Conservation (phyloP, 2,888 invertebrate species). For the Linnaemya tessellans region DNA sequence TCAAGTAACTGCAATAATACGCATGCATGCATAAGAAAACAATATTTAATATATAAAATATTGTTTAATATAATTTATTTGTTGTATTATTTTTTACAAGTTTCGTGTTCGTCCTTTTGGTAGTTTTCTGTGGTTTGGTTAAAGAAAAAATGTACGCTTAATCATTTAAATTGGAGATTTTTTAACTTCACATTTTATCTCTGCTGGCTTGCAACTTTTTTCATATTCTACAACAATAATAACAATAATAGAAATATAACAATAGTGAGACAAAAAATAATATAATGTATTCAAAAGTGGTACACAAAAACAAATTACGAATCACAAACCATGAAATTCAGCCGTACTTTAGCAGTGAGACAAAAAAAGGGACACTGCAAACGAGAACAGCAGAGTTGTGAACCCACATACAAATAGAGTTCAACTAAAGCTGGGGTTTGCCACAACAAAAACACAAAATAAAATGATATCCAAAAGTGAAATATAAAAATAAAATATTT, state of each 20-base stretch:
- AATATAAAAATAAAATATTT: not conserved
- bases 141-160: conserved; percentile 32
- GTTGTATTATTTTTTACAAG: not conserved
- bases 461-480: not conserved
- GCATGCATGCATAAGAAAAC: not conserved
- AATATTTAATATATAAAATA: not conserved
- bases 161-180: conserved; percentile 55
- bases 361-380: not conserved
- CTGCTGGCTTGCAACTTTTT: not conserved
- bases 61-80: not conserved
- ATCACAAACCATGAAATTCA: conserved; percentile 61
- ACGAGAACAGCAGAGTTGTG: conserved; percentile 33
- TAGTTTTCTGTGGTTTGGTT: not conserved
- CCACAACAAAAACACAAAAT: not conserved
- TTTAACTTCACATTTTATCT: conserved; percentile 36
- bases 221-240: conserved; percentile 13
- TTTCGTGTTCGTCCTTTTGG: not conserved
- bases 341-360: not conserved
- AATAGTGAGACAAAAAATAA: conserved; percentile 15
- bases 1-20: not conserved
- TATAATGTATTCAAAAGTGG: conserved; percentile 24
- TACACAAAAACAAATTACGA: conserved; percentile 58
- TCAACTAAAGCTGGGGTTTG: not conserved
- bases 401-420: conserved; percentile 32
- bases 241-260: conserved; percentile 28